These are phyloP conservation scores for Cuniculus paca DNA, from an alignment of 2,797 vertebrate species.

Conservation along the genomic window DNA sequence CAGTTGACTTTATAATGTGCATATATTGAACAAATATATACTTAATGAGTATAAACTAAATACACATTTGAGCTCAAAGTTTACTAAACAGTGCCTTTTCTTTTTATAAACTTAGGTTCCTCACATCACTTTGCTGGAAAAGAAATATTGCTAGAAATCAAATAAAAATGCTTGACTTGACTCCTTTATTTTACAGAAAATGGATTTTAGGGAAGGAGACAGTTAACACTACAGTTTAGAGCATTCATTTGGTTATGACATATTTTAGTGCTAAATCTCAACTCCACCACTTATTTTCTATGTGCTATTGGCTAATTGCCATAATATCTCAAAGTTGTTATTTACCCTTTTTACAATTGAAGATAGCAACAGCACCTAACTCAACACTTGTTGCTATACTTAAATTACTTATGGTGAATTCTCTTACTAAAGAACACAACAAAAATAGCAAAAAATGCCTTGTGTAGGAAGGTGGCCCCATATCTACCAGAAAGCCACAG, in stretches of 20 bases:
- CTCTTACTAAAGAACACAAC: not conserved
- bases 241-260: not conserved
- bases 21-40: conserved; percentile 9
- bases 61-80: not conserved
- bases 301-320: not conserved
- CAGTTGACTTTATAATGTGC: not conserved
- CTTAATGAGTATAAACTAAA: not conserved
- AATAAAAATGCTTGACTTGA: not conserved
- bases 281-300: conserved; percentile 3
- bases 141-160: conserved; percentile 10
- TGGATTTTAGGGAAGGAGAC: not conserved
- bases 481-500: not conserved
- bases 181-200: not conserved
- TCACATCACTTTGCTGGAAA: not conserved
- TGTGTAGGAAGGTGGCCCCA: not conserved
- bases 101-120: not conserved
- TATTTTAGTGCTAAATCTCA: not conserved
- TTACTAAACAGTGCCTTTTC: not conserved
- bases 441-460: not conserved
- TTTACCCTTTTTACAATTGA: conserved; percentile 45
- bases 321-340: not conserved
- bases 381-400: not conserved
- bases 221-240: not conserved
- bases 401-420: conserved; percentile 30
- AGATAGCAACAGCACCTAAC: not conserved